Base-by-base conservation (phyloP, 2,113 vertebrate genomes). In the Cromileptes altivelis region DNA sequence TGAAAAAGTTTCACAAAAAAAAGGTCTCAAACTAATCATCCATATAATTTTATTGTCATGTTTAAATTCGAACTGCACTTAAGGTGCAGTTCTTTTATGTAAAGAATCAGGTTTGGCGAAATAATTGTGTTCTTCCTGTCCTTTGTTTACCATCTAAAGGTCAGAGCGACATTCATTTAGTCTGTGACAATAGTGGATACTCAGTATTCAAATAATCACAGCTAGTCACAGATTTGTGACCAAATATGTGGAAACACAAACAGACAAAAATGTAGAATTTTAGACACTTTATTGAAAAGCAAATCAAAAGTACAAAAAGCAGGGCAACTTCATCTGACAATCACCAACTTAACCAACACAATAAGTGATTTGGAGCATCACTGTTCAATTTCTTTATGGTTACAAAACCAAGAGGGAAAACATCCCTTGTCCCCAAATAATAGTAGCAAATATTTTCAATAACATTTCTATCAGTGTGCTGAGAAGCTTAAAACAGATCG, bases 271-370 rank as follows among this genome's bases (percentile, higher is more conserved):
- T 58, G n/a, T 53, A 47, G 49, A 45, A 19, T 9, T 12, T 72
- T 56, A 18, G 65, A 30, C 1, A 60, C 47, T 80, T 85, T 85
- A 85, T 85, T 81, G 5, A 53, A 81, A 56, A 68, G 19, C 60
- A 47, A 77, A 64, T 19, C 3, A 30, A 0, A 64, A 72, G 21
- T n/a, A 63, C 14, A 74, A 52, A 78, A 0, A 76, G 15, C 50
- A 57, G 17, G 3, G 6, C 3, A 58, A 13, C 37, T 49, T 53
- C 1, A 62, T 53, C 17, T 62, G 40, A 60, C 15, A 40, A 42
- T 60, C 0, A 60, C 40, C 12, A 6, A 2, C 2, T 6, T 17
- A 1, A 18, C 4, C 1, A 23, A 57, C 19, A 56, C 15, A 47
- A 17, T 1, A 42, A 7, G 0, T n/a, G 1, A 62, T 55, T 63